These are phyloP conservation scores for Oryzias dopingdopingensis DNA, from an alignment of 2,797 vertebrate species.

Conservation along the genomic window DNA sequence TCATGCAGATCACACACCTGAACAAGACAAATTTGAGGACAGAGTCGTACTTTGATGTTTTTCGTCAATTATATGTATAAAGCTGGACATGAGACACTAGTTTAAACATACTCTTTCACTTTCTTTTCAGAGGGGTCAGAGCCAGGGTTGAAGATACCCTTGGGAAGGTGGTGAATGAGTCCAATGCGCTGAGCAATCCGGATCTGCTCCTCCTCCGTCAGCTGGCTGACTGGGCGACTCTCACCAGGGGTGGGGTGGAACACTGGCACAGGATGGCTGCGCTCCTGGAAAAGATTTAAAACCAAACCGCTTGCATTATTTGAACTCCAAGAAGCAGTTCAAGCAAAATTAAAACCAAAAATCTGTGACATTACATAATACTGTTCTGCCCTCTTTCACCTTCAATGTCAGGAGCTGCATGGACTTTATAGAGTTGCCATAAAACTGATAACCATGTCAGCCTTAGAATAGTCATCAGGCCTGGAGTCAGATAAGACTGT, in stretches of 20 bases:
- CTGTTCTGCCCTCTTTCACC: no score
- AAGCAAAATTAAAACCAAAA: no score
- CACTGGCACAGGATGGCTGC: constrained; percentile 67
- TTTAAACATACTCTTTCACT: constrained; percentile 81
- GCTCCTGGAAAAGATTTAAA: constrained; percentile 65
- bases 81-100: no score
- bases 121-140: constrained; percentile 80
- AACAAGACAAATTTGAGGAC: constrained; percentile 1
- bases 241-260: constrained; percentile 84
- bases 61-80: no score
- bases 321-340: no score
- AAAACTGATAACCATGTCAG: no score
- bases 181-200: constrained; percentile 86
- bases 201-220: constrained; percentile 87
- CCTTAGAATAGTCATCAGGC: no score
- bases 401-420: no score
- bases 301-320: not conserved
- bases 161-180: constrained; percentile 87
- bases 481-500: no score
- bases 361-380: no score
- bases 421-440: no score
- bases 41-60: no score
- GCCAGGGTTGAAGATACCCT: constrained; percentile 78
- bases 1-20: constrained; percentile 91
- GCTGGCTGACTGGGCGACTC: constrained; percentile 80